Conservation (phyloP, 2,888 invertebrate species). For the Sinelater perroti region DNA sequence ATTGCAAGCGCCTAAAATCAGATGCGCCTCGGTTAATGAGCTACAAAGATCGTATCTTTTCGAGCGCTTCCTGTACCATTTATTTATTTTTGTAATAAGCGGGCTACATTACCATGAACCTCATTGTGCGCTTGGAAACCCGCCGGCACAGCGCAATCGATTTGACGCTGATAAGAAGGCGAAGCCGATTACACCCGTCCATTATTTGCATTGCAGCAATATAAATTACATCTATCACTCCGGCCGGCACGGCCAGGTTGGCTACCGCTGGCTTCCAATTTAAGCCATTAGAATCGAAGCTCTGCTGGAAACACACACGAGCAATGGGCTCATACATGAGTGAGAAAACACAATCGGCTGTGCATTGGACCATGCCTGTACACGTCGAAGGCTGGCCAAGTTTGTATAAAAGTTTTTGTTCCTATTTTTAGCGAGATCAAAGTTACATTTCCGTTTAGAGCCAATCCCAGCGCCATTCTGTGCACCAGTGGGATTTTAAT, state of each 20-base stretch:
- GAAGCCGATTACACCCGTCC: no score
- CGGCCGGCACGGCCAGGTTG: neutral
- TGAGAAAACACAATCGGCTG: constrained; percentile 58
- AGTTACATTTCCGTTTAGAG: constrained; percentile 55
- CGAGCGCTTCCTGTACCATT: constrained; percentile 6
- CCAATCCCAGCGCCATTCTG: constrained; percentile 53
- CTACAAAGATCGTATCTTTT: constrained; percentile 15
- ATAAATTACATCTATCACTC: no score
- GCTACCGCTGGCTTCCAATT: constrained; percentile 29
- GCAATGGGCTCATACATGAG: constrained; percentile 54
- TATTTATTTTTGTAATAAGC: no score
- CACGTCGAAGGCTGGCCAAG: constrained; percentile 56
- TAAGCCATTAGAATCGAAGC: constrained; percentile 37
- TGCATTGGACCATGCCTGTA: constrained; percentile 54
- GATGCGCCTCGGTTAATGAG: constrained; percentile 16
- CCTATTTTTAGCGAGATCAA: constrained; percentile 52
- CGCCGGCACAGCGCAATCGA: no score
- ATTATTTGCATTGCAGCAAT: no score
- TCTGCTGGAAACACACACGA: constrained; percentile 35
- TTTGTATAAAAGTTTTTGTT: constrained; percentile 51
- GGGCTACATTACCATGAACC: no score
- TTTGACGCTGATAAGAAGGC: no score
- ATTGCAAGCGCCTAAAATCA: no score
- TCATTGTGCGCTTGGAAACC: no score
- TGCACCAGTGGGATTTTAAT: constrained; percentile 46